Conservation (phyloP, 1,140 invertebrate species). For the Lepidotrigona ventralis region DNA sequence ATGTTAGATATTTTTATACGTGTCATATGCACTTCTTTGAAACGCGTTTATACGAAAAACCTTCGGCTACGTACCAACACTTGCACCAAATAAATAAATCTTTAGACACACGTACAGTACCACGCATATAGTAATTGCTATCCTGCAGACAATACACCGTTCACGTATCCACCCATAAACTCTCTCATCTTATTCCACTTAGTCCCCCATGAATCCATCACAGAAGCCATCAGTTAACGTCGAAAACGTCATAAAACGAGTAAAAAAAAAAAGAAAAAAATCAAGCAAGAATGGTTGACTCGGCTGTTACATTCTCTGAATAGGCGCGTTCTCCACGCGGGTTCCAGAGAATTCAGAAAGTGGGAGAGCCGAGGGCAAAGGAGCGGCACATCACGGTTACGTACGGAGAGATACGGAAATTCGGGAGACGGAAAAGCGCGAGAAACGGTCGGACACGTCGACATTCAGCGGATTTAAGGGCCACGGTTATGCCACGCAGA, state of each 20-base stretch:
- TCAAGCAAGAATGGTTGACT: neutral
- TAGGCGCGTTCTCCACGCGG: neutral
- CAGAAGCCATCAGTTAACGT: neutral
- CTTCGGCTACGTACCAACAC: neutral
- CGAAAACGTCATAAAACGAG: neutral
- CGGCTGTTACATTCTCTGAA: neutral
- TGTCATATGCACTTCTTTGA: too few relatives aligned
- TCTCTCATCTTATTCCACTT: neutral
- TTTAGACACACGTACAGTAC: neutral
- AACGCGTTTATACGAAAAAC: neutral
- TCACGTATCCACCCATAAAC: neutral
- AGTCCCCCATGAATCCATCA: constrained; percentile 4
- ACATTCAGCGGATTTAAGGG: constrained; percentile 39
- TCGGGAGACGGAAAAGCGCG: neutral
- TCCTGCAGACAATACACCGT: neutral
- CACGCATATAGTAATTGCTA: neutral
- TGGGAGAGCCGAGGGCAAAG: neutral
- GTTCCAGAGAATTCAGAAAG: neutral
- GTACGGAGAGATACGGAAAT: neutral
- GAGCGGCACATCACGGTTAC: constrained; percentile 11
- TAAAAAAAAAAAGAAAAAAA: neutral
- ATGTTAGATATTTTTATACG: too few relatives aligned
- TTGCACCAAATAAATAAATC: neutral
- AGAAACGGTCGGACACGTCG: neutral
- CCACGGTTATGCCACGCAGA: neutral